Evolutionary conservation across 2,797 vertebrate genomes (phyloP).

Genomic region (Hemitrygon akajei): DNA sequence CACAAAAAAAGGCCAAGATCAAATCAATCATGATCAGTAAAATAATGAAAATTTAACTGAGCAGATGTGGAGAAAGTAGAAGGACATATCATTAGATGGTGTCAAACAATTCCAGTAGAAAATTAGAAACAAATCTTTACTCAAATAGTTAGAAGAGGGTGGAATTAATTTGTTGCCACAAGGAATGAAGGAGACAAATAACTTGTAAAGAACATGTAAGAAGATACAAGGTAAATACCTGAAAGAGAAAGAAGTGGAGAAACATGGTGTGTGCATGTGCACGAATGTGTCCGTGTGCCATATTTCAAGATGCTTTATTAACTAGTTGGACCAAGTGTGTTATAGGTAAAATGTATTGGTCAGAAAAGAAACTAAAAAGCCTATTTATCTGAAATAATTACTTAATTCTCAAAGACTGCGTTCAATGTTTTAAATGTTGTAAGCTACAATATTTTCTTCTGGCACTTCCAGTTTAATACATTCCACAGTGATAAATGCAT

Average conservation of each 20-base stretch:
- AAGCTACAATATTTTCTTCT: background rate
- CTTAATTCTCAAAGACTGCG: background rate
- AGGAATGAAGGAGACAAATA: background rate
- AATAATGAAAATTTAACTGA: background rate
- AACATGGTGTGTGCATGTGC: too few relatives aligned
- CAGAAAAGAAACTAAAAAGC: background rate
- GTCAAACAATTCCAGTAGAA: background rate
- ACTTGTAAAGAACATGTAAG: background rate
- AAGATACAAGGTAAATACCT: background rate
- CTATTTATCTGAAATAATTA: background rate
- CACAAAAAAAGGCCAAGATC: background rate
- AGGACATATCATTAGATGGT: background rate
- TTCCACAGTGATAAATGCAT: background rate
- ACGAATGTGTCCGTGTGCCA: too few relatives aligned
- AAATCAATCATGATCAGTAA: background rate
- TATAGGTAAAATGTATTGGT: background rate
- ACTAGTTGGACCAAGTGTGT: too few relatives aligned
- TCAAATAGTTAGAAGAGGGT: background rate
- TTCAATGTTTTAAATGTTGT: background rate
- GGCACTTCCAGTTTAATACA: background rate
- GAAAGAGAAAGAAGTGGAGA: background rate
- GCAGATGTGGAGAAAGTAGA: background rate
- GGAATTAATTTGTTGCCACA: background rate
- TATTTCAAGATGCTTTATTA: background rate
- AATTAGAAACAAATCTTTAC: background rate